phyloP scores from a whole-genome alignment of 1,140 invertebrate genomes.

The Atta colombica region DNA sequence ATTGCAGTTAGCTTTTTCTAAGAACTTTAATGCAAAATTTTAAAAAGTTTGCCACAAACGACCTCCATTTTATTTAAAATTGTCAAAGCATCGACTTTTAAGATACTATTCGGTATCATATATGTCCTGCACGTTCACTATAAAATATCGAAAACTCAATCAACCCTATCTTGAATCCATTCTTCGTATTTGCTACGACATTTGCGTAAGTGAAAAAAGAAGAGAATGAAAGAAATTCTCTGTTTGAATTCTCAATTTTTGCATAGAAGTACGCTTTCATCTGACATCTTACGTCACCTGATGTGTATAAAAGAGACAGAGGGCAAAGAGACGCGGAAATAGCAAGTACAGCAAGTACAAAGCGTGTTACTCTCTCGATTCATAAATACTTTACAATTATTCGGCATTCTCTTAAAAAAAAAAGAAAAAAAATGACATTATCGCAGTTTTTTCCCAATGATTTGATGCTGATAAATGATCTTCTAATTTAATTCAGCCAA shows the following conservation, averaged over 20 bases:
- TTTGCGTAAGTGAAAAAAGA: neutral
- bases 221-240: neutral
- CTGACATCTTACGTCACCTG: neutral
- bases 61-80: slow-evolving; percentile 19
- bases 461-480: slow-evolving; percentile 27
- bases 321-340: neutral
- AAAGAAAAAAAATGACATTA: neutral
- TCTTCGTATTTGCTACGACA: neutral
- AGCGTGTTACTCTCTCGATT: neutral
- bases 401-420: neutral
- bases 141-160: slow-evolving; percentile 31
- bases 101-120: neutral
- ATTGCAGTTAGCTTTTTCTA: neutral
- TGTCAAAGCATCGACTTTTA: neutral
- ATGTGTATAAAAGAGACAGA: neutral
- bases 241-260: neutral
- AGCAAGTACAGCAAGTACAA: neutral
- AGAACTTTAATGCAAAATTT: neutral
- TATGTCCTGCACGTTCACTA: neutral
- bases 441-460: neutral
- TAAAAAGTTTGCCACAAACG: neutral
- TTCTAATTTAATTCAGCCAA: neutral
- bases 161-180: neutral
- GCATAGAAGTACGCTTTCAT: neutral
- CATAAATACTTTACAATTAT: neutral